These are phyloP conservation scores for Ciona savignyi DNA, from an alignment of 23 tunicate species.

Conservation along the genomic window DNA sequence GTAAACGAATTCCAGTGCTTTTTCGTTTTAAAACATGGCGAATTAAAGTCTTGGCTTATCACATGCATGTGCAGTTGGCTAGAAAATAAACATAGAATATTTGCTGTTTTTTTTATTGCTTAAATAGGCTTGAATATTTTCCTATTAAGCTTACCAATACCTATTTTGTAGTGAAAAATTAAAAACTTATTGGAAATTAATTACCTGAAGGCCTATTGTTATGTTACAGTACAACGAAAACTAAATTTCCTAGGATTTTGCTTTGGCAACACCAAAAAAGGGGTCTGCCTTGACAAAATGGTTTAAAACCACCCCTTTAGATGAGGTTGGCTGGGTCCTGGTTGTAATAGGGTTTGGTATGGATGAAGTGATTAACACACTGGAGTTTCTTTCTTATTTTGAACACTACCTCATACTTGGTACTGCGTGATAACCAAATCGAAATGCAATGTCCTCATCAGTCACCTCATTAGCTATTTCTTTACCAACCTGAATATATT, in stretches of 20 bases:
- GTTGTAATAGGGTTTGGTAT: too few relatives aligned
- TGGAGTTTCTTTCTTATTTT: neutral
- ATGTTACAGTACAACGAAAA: too few relatives aligned
- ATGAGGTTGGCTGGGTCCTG: neutral
- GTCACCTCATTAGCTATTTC: neutral
- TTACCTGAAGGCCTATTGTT: too few relatives aligned
- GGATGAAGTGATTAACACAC: too few relatives aligned
- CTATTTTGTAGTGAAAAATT: too few relatives aligned
- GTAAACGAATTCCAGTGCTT: conserved; percentile 91
- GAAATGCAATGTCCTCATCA: conserved; percentile 3
- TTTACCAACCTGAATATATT: conserved; percentile 45
- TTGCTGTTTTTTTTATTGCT: neutral
- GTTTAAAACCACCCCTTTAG: too few relatives aligned
- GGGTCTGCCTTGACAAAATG: too few relatives aligned
- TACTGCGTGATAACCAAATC: conserved; percentile 78
- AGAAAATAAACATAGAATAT: neutral
- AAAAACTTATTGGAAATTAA: too few relatives aligned
- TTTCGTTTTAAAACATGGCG: conserved; percentile 58
- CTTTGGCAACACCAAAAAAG: too few relatives aligned
- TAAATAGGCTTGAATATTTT: too few relatives aligned
- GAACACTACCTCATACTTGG: conserved; percentile 69
- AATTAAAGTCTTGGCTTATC: conserved; percentile 80
- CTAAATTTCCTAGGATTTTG: too few relatives aligned
- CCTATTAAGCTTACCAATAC: too few relatives aligned
- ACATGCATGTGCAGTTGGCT: conserved; percentile 89